These are phyloP conservation scores for Smittia aterrima DNA, from an alignment of 2,888 invertebrate genomes.

Conservation along the genomic window DNA sequence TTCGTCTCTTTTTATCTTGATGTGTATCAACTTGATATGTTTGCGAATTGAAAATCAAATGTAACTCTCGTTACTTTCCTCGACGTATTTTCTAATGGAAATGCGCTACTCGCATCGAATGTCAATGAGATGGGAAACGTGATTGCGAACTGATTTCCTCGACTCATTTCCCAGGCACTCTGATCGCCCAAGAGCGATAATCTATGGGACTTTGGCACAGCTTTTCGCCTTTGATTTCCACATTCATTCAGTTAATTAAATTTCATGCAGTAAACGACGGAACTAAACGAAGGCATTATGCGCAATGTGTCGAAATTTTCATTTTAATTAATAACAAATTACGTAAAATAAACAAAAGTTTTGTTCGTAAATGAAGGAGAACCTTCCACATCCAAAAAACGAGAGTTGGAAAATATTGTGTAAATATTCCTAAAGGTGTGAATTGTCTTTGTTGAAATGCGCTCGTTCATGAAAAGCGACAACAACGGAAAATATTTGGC, in stretches of 20 bases:
- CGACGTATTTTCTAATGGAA: background rate
- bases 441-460: too few relatives aligned
- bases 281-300: background rate
- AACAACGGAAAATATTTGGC: too few relatives aligned
- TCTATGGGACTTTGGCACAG: background rate
- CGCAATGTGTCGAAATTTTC: background rate
- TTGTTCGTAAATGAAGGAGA: too few relatives aligned
- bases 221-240: background rate
- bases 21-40: background rate
- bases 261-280: background rate
- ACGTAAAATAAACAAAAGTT: too few relatives aligned
- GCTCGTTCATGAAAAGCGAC: too few relatives aligned
- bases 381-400: too few relatives aligned
- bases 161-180: background rate
- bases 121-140: background rate
- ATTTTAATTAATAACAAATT: too few relatives aligned
- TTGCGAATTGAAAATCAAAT: background rate
- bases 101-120: background rate
- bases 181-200: background rate
- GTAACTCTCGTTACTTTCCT: background rate
- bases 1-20: too few relatives aligned
- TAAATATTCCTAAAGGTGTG: too few relatives aligned
- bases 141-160: slow-evolving; percentile 1
- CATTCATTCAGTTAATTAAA: background rate
- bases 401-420: too few relatives aligned